Conservation (phyloP, 2,888 invertebrate genomes). For the Ophion costatus region DNA sequence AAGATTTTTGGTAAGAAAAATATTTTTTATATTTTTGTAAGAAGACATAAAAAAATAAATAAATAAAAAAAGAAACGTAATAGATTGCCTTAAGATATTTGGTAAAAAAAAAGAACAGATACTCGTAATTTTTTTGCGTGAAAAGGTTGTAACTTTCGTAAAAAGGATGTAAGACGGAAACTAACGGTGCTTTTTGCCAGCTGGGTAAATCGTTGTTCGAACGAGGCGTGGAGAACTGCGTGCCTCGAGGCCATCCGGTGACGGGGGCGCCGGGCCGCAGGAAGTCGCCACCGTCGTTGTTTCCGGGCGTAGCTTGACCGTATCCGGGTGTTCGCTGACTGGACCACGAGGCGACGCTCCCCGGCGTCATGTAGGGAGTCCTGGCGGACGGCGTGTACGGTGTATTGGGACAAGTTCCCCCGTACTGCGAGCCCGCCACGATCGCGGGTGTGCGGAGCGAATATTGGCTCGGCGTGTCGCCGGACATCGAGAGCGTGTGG, state of each 20-base stretch:
- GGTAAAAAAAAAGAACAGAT: too few relatives aligned
- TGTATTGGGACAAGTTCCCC: conserved; percentile 89
- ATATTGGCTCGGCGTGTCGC: conserved; percentile 39
- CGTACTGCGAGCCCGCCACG: conserved; percentile 84
- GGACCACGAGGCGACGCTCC: conserved; percentile 84
- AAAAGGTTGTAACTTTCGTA: too few relatives aligned
- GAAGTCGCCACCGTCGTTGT: conserved; percentile 84
- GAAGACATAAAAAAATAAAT: too few relatives aligned
- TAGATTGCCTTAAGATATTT: too few relatives aligned
- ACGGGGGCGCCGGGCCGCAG: conserved; percentile 85
- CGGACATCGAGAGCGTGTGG: conserved; percentile 88
- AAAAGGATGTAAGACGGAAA: background rate
- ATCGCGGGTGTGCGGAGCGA: conserved; percentile 86
- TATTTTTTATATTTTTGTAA: too few relatives aligned
- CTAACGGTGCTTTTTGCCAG: conserved; percentile 94
- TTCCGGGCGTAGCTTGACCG: conserved; percentile 78
- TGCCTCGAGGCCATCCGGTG: conserved; percentile 44
- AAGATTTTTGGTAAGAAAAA: too few relatives aligned
- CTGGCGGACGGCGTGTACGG: conserved; percentile 96
- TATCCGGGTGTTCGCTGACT: conserved; percentile 83
- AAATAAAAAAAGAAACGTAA: too few relatives aligned
- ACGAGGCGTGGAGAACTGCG: conserved; percentile 78
- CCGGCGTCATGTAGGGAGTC: conserved; percentile 98
- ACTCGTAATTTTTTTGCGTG: too few relatives aligned
- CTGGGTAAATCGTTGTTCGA: conserved; percentile 88